These are phyloP conservation scores for Isaurus tuberculatus DNA, from an alignment of 92 coral and sea anemone genomes.

Conservation along the genomic window DNA sequence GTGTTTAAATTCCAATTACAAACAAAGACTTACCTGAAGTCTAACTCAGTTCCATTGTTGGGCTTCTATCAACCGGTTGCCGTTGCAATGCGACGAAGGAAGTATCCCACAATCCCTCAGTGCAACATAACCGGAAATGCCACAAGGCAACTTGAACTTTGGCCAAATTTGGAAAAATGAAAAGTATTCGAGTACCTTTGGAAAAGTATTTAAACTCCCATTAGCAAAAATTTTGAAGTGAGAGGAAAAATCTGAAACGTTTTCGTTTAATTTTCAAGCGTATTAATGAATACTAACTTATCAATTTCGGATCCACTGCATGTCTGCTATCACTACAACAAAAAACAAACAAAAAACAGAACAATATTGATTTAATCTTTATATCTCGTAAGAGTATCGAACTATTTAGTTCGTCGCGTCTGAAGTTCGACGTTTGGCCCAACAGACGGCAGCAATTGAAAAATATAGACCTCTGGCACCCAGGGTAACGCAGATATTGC, in stretches of 20 bases:
- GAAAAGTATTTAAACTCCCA: neutral
- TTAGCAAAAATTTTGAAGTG: neutral
- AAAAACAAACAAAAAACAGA: no score
- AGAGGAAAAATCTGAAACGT: neutral
- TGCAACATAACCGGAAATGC: conserved; percentile 37
- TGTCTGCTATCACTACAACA: no score
- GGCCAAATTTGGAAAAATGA: neutral
- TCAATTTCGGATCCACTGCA: no score
- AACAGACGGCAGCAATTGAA: no score
- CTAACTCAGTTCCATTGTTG: conserved; percentile 9
- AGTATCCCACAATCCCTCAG: conserved; percentile 39
- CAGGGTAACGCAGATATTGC: no score
- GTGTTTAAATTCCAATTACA: conserved; percentile 13
- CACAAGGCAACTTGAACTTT: neutral
- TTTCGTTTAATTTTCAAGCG: no score
- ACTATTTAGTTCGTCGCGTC: no score
- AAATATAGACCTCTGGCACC: no score
- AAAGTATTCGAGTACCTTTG: neutral
- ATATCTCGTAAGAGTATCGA: no score
- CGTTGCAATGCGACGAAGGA: conserved; percentile 13
- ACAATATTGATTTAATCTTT: no score
- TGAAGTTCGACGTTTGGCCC: no score
- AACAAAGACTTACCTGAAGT: conserved; percentile 30
- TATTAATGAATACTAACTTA: no score
- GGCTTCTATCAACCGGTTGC: conserved; percentile 15